Conservation (phyloP, 2,888 invertebrate genomes). For the Synergus laeviventris region DNA sequence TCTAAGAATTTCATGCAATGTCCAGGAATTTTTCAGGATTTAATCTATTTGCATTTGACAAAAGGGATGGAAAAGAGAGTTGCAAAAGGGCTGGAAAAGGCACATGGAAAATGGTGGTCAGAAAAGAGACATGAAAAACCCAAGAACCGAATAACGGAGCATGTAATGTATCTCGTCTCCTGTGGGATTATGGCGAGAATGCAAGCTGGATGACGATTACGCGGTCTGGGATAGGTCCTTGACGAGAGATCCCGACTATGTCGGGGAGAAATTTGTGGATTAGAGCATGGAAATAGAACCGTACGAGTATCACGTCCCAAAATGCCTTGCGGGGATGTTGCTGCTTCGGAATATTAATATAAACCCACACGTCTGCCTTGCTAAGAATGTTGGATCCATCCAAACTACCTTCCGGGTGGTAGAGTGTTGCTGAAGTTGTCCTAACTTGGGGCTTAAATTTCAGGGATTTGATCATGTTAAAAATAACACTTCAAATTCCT, state of each 20-base stretch:
- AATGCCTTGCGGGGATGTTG: constrained; percentile 62
- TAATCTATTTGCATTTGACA: too few relatives aligned
- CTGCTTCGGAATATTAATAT: constrained; percentile 68
- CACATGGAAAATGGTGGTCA: too few relatives aligned
- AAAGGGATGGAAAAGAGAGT: not conserved
- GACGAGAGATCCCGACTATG: constrained; percentile 32
- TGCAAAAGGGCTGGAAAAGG: not conserved
- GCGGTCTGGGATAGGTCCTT: constrained; percentile 38
- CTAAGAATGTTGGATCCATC: constrained; percentile 17
- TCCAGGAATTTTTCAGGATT: too few relatives aligned
- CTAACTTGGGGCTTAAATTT: not conserved
- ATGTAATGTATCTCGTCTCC: constrained; percentile 16
- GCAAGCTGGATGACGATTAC: constrained; percentile 43
- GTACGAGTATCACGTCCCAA: constrained; percentile 59
- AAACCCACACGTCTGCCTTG: not conserved
- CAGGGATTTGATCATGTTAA: not conserved
- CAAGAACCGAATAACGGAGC: not conserved
- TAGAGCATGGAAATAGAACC: constrained; percentile 63
- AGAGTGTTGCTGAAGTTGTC: not conserved
- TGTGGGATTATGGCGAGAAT: constrained; percentile 11
- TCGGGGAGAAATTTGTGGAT: constrained; percentile 62
- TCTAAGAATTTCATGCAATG: too few relatives aligned
- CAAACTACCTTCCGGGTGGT: not conserved
- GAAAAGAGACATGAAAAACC: not conserved
- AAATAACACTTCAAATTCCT: not conserved